Evolutionary conservation across 2,888 invertebrate species (phyloP), one percentile per base, ranked within the genome.

Genomic region (Leptura quadrifasciata): DNA sequence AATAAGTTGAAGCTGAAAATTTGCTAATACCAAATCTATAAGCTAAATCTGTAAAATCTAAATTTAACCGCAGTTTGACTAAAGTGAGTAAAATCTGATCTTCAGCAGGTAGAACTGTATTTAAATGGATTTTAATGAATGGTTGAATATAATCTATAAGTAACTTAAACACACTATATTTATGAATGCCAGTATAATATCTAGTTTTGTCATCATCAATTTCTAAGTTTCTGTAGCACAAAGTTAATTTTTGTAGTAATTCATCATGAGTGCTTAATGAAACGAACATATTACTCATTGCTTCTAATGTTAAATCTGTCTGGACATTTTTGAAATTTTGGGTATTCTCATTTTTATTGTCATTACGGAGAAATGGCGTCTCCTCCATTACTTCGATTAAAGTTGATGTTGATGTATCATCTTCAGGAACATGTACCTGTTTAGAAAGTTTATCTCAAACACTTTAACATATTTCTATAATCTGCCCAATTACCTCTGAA

Each of bases 21-120:
- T 18, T 55, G 39, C 60, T 60, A 18, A 74, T 35, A 21, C 57
- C 57, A 64, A 76, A 76, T 58, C 68, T 24, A 27, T 55, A 76
- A 21, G 73, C 67, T 27, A 76, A 55, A 39, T 76, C 72, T 57
- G 54, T 72, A 57, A 75, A 75, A 72, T 75, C 64, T 31, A 64
- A 72, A 75, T 75, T 72, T 24, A 64, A 35, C 24, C 67, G 39
- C 10, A 76, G 24, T 31, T 76, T 75, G 15, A 75, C 52, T 35
- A 74, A 58, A 15, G 74, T 74, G n/a, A 75, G 35, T 27, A 75
- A 54, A 52, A 75, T 27, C 47, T 71, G 71, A 6, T 61, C 27
- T 6, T 8, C n/a, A 6, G 31, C 35, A n/a, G 27, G 24, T n/a
- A 72, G 35, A 63, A 54, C 52, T 12, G 63, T 63, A 24, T 17